Evolutionary conservation across 2,888 invertebrate species (phyloP).

Genomic region (Chaetogeoica ovagalla): DNA sequence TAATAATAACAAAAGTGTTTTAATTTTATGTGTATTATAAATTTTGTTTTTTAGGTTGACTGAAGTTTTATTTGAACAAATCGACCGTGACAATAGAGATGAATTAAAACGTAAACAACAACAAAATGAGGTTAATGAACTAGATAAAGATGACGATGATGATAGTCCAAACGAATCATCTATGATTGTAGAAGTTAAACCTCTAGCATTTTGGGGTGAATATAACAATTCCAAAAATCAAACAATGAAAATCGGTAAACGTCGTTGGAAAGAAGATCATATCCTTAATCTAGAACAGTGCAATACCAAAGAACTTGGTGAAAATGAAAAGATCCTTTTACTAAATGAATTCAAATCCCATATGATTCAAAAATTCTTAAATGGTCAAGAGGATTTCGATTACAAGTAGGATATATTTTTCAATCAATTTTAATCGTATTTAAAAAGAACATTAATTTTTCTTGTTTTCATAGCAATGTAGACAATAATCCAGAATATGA

Average conservation of each 20-base stretch:
- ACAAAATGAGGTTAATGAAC: constrained; percentile 63
- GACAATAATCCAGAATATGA: constrained; percentile 83
- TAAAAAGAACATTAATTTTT: constrained; percentile 12
- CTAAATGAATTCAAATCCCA: constrained; percentile 79
- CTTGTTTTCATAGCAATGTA: constrained; percentile 64
- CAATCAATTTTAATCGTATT: no score
- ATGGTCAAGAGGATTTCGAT: constrained; percentile 79
- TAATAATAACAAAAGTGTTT: constrained; percentile 43
- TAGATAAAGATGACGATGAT: constrained; percentile 57
- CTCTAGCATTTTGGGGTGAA: constrained; percentile 47
- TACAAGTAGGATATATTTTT: constrained; percentile 64
- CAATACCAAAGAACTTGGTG: constrained; percentile 56
- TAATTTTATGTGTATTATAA: background rate
- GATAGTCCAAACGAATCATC: constrained; percentile 60
- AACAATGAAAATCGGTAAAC: constrained; percentile 50
- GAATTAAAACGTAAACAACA: constrained; percentile 67
- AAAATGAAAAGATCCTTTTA: constrained; percentile 65
- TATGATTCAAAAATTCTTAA: constrained; percentile 83
- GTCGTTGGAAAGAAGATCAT: constrained; percentile 51
- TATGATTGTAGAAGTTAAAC: constrained; percentile 61
- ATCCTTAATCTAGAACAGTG: constrained; percentile 33
- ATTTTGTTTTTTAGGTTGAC: constrained; percentile 63
- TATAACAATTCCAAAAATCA: constrained; percentile 49
- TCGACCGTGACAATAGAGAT: constrained; percentile 73
- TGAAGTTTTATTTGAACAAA: constrained; percentile 76